Percentiles rank a stretch among this genome's conserved stretches.
phyloP scores from a whole-genome alignment of 1,140 invertebrate genomes.

The Apis mellifera region DNA sequence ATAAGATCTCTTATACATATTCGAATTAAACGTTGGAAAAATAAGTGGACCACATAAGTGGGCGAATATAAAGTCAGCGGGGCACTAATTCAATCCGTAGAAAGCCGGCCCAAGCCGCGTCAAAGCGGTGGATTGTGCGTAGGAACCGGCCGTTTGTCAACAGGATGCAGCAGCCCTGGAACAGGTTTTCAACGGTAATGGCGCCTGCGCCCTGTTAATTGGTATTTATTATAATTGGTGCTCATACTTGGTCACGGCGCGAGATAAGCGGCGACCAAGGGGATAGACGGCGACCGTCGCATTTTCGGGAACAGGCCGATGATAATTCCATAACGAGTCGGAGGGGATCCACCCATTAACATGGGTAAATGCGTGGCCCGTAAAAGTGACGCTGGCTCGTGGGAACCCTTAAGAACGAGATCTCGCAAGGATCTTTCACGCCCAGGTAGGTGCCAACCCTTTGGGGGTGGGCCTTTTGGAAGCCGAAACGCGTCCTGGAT shows the following conservation, averaged over 20 bases:
- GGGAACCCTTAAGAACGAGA: constrained; percentile 61
- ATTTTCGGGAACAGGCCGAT: constrained; percentile 48
- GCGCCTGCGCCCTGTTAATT: constrained; percentile 64
- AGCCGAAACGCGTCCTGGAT: constrained; percentile 44
- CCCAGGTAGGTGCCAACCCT: constrained; percentile 59
- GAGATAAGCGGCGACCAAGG: constrained; percentile 48
- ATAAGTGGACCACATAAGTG: no score
- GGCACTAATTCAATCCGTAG: constrained; percentile 23
- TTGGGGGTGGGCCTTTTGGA: constrained; percentile 39
- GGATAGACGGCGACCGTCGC: constrained; percentile 50
- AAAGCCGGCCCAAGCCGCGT: not conserved
- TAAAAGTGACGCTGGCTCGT: constrained; percentile 60
- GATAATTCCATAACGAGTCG: constrained; percentile 69
- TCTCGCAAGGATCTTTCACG: constrained; percentile 56
- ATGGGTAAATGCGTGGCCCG: constrained; percentile 61
- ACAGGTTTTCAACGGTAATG: constrained; percentile 61
- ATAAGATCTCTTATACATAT: no score
- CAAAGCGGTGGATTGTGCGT: constrained; percentile 33
- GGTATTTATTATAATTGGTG: constrained; percentile 69
- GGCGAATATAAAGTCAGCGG: not conserved
- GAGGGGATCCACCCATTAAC: constrained; percentile 60
- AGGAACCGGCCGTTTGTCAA: constrained; percentile 49
- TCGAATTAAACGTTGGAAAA: not conserved
- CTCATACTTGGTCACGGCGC: constrained; percentile 63
- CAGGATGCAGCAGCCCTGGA: constrained; percentile 34